Percentiles rank a stretch among this genome's conserved stretches.
Evolutionary conservation across 2,797 vertebrate species (phyloP).

Genomic region (Melanotaenia parkinsoni): DNA sequence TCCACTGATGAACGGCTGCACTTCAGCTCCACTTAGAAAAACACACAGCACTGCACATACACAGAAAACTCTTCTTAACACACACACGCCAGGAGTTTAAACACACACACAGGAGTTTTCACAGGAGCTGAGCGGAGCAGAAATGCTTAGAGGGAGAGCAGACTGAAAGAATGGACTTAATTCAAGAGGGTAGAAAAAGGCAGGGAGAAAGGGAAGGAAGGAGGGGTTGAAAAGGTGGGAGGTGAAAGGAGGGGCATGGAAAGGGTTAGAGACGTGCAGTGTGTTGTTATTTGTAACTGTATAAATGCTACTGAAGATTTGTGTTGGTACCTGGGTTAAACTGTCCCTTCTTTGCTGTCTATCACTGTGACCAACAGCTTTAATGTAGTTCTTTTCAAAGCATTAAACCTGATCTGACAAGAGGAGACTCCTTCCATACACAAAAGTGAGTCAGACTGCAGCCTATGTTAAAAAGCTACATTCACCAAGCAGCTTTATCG

Average conservation of each 20-base stretch:
- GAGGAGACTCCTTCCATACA: slow-evolving; percentile 1
- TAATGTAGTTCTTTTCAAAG: neutral
- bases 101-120: slow-evolving; percentile 56
- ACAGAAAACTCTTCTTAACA: slow-evolving; percentile 67
- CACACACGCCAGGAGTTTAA: slow-evolving; percentile 66
- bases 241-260: slow-evolving; percentile 64
- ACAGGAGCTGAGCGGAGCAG: slow-evolving; percentile 63
- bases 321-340: neutral
- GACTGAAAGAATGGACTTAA: slow-evolving; percentile 82
- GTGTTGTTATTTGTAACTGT: slow-evolving; percentile 16
- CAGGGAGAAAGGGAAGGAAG: slow-evolving; percentile 32
- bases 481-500: neutral
- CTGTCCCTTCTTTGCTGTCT: neutral
- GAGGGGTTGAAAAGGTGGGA: slow-evolving; percentile 68
- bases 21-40: slow-evolving; percentile 79
- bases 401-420: neutral
- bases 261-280: slow-evolving; percentile 55
- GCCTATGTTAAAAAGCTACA: neutral
- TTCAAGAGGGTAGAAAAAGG: slow-evolving; percentile 69
- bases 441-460: neutral
- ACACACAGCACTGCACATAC: slow-evolving; percentile 70
- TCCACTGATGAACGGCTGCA: slow-evolving; percentile 71
- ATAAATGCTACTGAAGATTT: slow-evolving; percentile 31
- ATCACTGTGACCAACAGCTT: slow-evolving; percentile 21
- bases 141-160: slow-evolving; percentile 74